Evolutionary conservation across 2,113 vertebrate genomes (phyloP).

Genomic region (Vulpes vulpes): DNA sequence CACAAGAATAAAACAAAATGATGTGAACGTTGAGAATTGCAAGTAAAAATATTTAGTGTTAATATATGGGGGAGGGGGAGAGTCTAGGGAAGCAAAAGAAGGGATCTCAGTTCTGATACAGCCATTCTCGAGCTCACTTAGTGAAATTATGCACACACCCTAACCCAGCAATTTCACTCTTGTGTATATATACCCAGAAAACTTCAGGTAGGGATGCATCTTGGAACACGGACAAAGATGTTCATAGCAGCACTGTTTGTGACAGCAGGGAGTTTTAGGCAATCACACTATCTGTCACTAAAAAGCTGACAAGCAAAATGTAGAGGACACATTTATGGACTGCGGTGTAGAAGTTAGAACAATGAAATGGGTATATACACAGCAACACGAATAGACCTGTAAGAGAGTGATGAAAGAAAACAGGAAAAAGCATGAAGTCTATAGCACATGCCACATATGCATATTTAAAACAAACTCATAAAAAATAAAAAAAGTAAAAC

Average conservation of each 20-base stretch:
- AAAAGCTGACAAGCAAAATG: not conserved
- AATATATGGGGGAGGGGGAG: not conserved
- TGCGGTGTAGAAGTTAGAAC: not conserved
- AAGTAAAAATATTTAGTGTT: conserved; percentile 1
- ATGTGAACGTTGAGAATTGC: not conserved
- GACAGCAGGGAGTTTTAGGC: not conserved
- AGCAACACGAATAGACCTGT: not conserved
- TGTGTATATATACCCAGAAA: not conserved
- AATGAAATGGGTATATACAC: not conserved
- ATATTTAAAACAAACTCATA: conserved; percentile 14
- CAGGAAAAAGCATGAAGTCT: not conserved
- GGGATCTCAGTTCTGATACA: not conserved
- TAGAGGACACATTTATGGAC: not conserved
- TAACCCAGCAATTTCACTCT: not conserved
- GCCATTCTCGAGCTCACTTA: not conserved
- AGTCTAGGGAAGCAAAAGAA: not conserved
- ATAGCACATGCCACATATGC: not conserved
- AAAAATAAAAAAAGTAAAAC: not conserved
- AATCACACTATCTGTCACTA: not conserved
- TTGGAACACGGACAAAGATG: not conserved
- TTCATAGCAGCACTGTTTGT: not conserved
- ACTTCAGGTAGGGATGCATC: not conserved
- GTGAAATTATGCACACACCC: not conserved
- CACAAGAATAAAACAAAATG: not conserved
- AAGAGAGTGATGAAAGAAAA: not conserved